Percentiles rank a stretch among this genome's conserved stretches.
These are phyloP conservation scores for Dendropsophus ebraccatus DNA, from an alignment of 2,113 vertebrate species.

Conservation along the genomic window DNA sequence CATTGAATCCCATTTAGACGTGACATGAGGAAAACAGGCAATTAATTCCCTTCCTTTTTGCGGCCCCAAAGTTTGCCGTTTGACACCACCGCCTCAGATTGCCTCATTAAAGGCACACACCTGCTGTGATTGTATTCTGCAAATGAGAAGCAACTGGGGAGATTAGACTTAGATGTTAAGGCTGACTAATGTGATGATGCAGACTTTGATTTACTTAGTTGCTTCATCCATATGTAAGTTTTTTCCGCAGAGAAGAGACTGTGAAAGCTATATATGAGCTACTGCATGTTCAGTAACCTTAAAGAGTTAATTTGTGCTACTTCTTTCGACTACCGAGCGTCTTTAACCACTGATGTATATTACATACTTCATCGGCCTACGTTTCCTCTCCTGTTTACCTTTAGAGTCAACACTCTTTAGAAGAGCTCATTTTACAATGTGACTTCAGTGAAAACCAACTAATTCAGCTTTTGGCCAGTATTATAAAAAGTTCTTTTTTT, in stretches of 20 bases:
- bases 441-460: not conserved
- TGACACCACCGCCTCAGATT: not conserved
- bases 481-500: too few species aligned
- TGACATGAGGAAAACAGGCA: constrained; percentile 8
- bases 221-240: not conserved
- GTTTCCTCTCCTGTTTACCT: not conserved
- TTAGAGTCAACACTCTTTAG: not conserved
- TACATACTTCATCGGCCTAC: not conserved
- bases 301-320: not conserved
- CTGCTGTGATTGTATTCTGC: constrained; percentile 12
- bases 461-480: not conserved
- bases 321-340: not conserved
- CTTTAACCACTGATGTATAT: not conserved
- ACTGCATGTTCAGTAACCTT: not conserved
- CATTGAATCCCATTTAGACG: not conserved
- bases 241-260: not conserved
- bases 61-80: not conserved
- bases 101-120: constrained; percentile 6
- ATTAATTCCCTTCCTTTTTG: not conserved
- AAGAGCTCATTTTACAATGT: not conserved
- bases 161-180: constrained; percentile 1
- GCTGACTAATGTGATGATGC: not conserved
- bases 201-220: constrained; percentile 9
- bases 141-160: constrained; percentile 11
- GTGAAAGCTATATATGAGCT: not conserved